A percentile compares a stretch with the other conserved stretches of the same genome.
These are phyloP conservation scores for Caenorhabditis virilis DNA, from an alignment of 2,888 invertebrate species.

Conservation along the genomic window DNA sequence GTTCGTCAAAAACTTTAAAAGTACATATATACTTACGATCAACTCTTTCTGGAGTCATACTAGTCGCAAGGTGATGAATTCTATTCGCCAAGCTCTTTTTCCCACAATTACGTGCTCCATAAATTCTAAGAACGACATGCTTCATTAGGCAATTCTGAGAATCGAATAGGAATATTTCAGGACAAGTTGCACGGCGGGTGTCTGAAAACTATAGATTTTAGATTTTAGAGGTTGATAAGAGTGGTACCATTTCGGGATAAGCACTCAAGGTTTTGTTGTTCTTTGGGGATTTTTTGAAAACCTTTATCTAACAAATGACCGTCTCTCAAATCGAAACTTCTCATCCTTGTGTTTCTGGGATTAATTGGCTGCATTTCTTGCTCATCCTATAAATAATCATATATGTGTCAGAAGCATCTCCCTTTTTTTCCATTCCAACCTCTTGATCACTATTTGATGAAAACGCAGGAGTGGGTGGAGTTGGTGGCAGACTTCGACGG, in stretches of 20 bases:
- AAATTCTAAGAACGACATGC: slow-evolving; percentile 49
- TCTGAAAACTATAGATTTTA: slow-evolving; percentile 20
- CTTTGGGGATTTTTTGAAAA: slow-evolving; percentile 26
- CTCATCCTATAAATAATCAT: slow-evolving; percentile 12
- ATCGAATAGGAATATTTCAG: slow-evolving; percentile 64
- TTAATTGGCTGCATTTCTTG: slow-evolving; percentile 12
- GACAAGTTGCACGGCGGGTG: slow-evolving; percentile 62
- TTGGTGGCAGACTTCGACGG: slow-evolving; percentile 32
- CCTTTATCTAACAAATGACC: slow-evolving; percentile 32
- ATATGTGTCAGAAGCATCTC: neutral
- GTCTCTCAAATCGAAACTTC: slow-evolving; percentile 35
- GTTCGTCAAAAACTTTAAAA: no score
- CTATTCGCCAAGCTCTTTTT: slow-evolving; percentile 59
- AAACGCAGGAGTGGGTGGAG: slow-evolving; percentile 30
- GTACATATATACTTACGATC: slow-evolving; percentile 37
- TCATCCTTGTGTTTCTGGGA: slow-evolving; percentile 18
- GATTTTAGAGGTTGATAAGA: no score
- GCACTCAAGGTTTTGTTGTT: neutral
- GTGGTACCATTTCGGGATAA: no score
- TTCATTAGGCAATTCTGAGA: slow-evolving; percentile 25
- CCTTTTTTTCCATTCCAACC: neutral
- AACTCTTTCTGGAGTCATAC: slow-evolving; percentile 32
- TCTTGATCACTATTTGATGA: slow-evolving; percentile 24
- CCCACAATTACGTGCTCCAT: slow-evolving; percentile 59
- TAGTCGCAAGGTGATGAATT: slow-evolving; percentile 55